Base-by-base conservation (phyloP, 2,888 invertebrate genomes). In the Sacculina carcini region DNA sequence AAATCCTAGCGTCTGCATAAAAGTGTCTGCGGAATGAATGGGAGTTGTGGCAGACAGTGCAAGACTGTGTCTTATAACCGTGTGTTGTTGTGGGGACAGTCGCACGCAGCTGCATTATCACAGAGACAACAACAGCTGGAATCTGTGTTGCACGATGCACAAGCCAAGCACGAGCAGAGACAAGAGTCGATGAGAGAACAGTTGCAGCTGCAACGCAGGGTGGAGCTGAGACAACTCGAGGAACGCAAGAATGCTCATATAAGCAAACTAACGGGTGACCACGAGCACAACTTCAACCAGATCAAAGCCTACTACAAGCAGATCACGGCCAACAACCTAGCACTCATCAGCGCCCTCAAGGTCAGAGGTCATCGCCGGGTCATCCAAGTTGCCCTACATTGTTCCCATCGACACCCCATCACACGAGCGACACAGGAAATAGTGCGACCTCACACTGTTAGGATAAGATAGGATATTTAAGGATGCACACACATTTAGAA, bases 241-340 rank as follows among this genome's bases (percentile, higher is more conserved):
- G 87, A 89, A 62, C 72, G 86, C 39, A 92, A 92, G 67, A 87
- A 87, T 65, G 75, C 75, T 49, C 89, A 89, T 62, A 74, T 90
- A 5, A 74, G 77, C 10, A 78, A 78, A 36, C 66, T 92, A 54
- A 81, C 83, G 56, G 64, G 65, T 58, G 76, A 79, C 60, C 89
- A 94, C 61, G 85, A 86, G 56, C 75, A 75, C 58, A 79, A 84
- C 0, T 85, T 87, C 63, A 73, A 76, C 40, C 85, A 90, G 63
- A 78, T 92, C 68, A 90, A 89, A 64, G 83, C 80, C 65, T 92
- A 90, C 67, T 94, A 90, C 62, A 89, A 89, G 61, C 87, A 90
- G 60, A 89, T 92, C 50, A 87, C 87, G 0, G 69, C 87, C 14
- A 90, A 90, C 64, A 92, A 92, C 66, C 70, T 92, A 57, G 83